Evolutionary conservation across 2,888 invertebrate species (phyloP).

Genomic region (Augochlorella aurata): DNA sequence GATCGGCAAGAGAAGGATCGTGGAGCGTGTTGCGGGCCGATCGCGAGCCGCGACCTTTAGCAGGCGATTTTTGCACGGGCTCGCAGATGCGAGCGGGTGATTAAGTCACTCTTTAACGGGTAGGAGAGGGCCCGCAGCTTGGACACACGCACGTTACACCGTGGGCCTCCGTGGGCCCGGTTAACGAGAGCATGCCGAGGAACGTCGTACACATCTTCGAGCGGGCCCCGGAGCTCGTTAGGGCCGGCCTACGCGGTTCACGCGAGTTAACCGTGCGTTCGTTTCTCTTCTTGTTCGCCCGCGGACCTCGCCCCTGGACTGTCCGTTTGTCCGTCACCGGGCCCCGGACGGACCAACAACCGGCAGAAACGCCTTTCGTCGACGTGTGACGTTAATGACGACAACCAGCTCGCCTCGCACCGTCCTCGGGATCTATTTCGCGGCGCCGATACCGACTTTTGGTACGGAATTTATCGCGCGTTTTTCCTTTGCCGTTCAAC

Average conservation of each 20-base stretch:
- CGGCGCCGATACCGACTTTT: constrained; percentile 18
- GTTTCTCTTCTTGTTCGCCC: constrained; percentile 61
- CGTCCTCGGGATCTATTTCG: constrained; percentile 22
- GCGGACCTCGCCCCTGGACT: constrained; percentile 51
- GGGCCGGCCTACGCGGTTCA: constrained; percentile 77
- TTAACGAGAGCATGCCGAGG: constrained; percentile 77
- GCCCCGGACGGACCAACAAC: constrained; percentile 24
- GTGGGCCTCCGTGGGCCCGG: constrained; percentile 53
- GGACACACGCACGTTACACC: constrained; percentile 46
- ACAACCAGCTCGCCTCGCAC: constrained; percentile 27
- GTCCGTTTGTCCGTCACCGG: constrained; percentile 65
- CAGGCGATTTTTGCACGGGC: constrained; percentile 71
- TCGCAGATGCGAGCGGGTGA: constrained; percentile 76
- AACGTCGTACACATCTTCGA: constrained; percentile 75
- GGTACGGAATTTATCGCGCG: constrained; percentile 18
- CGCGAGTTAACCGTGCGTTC: constrained; percentile 67
- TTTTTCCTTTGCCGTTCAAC: neutral
- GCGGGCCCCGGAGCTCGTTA: constrained; percentile 73
- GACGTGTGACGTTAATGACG: constrained; percentile 62
- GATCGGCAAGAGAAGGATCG: neutral
- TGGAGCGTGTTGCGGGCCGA: neutral
- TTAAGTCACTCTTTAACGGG: constrained; percentile 74
- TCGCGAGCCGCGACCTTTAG: constrained; percentile 57
- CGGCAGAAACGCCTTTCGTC: constrained; percentile 36
- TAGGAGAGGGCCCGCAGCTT: constrained; percentile 28